Evolutionary conservation across 1,140 invertebrate species (phyloP).

Genomic region (Ips nitidus): DNA sequence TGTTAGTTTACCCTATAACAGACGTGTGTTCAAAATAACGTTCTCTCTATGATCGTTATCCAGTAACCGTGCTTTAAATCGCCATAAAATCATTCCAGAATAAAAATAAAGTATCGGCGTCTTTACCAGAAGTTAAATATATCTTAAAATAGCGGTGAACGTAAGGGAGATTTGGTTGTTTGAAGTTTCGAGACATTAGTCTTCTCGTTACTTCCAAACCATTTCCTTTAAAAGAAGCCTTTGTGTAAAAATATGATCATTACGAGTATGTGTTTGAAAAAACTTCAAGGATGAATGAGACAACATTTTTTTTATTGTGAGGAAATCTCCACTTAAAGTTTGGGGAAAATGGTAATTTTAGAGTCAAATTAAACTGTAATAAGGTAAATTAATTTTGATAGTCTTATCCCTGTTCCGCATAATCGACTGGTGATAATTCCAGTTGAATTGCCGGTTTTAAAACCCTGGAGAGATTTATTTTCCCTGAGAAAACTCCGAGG

Average conservation of each 20-base stretch:
- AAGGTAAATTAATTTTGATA: neutral
- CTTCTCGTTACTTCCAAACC: conserved; percentile 23
- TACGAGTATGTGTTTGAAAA: conserved; percentile 6
- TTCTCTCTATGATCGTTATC: too few species aligned
- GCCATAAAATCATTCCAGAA: conserved; percentile 6
- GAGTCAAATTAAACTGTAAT: neutral
- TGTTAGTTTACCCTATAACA: too few species aligned
- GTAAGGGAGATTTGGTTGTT: conserved; percentile 30
- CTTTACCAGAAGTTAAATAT: conserved; percentile 28
- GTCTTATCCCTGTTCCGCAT: too few species aligned
- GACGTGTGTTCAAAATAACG: too few species aligned
- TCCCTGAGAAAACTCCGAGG: neutral
- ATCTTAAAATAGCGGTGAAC: conserved; percentile 10
- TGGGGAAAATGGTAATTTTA: neutral
- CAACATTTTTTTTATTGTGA: too few species aligned
- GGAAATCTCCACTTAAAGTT: too few species aligned
- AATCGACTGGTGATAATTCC: neutral
- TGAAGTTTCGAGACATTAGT: conserved; percentile 30
- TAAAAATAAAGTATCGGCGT: conserved; percentile 18
- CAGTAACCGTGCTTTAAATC: neutral
- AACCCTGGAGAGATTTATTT: neutral
- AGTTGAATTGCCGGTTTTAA: neutral
- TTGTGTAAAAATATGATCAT: conserved; percentile 26
- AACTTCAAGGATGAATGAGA: neutral
- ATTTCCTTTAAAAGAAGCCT: conserved; percentile 27